These are phyloP conservation scores for Habroteleia sp. DNA, from an alignment of 2,888 invertebrate species.

Conservation along the genomic window DNA sequence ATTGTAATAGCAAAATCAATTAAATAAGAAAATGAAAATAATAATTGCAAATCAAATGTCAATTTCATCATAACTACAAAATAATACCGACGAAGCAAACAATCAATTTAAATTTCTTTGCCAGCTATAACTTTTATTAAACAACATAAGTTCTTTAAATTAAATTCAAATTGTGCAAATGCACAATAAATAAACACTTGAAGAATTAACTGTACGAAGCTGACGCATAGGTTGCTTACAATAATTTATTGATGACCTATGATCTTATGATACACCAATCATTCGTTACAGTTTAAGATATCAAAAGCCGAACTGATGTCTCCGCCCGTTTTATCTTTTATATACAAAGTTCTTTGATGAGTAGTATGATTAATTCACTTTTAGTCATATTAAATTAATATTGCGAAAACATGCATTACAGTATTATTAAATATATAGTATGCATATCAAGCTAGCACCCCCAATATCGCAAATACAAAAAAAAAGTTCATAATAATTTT, in stretches of 20 bases:
- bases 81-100: conserved; percentile 37
- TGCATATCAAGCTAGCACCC: too few species aligned
- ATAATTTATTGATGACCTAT: conserved; percentile 62
- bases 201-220: conserved; percentile 48
- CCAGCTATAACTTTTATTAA: neutral
- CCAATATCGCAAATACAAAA: too few species aligned
- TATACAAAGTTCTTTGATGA: conserved; percentile 31
- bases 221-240: conserved; percentile 48
- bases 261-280: conserved; percentile 46
- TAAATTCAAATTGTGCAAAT: conserved; percentile 28
- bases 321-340: conserved; percentile 40
- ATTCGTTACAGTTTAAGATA: conserved; percentile 54
- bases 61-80: conserved; percentile 27
- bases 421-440: too few species aligned
- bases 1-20: conserved; percentile 63
- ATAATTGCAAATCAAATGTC: conserved; percentile 26
- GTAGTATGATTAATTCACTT: conserved; percentile 17
- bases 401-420: neutral
- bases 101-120: neutral
- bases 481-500: too few species aligned
- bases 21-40: conserved; percentile 65
- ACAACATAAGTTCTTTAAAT: neutral
- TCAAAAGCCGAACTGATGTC: conserved; percentile 35
- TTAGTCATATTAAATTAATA: conserved; percentile 13
- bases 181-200: conserved; percentile 27